Base-by-base conservation (phyloP, 2,797 vertebrate species). In the Varecia variegata region DNA sequence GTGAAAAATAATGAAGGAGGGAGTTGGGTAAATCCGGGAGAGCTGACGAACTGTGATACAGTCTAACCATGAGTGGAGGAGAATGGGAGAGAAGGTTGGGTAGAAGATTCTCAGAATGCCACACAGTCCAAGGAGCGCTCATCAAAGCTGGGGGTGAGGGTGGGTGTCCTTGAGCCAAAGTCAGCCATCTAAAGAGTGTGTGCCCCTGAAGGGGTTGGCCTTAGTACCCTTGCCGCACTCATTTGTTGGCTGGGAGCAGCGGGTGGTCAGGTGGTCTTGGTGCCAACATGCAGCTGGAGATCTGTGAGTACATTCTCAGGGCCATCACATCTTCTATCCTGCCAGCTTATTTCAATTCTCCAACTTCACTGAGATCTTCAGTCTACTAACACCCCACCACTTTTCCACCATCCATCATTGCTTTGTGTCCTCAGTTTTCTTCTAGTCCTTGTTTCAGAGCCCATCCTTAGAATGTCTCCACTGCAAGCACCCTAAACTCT, bases 151-250 rank as follows among this genome's bases (percentile, higher is more conserved):
- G 1, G 4, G 3, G 45, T 11, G 1, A 8, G 7, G 60, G 9
- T 14, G 32, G 1, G 7, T 4, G 74, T 52, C 76, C 54, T 54
- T 11, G 17, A 56, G 60, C 27, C 25, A 32, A 88, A 87, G 56
- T 27, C 81, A 76, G 62, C 47, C 18, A 23, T 35, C 58, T 65
- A 27, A 65, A 76, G 6, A 70, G 6, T 0, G 0, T n/a, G 32
- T 5, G 8, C 5, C 30, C 27, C 25, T 8, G 13, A 23, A 11
- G 45, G 30, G 52, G 6, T 21, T 60, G 50, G 54, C n/a, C 76
- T 47, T 40, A 2, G 2, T 3, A 5, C 3, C 23, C 3, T 40
- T 3, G 3, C 38, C 11, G 5, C 23, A 30, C 11, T 45, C 20
- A 60, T 23, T 70, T 30, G 27, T 4, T 43, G 35, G 5, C 54